Percentiles rank a stretch among this genome's conserved stretches.
Evolutionary conservation across 2,797 vertebrate species (phyloP).

Genomic region (Acanthurus leucopareius): DNA sequence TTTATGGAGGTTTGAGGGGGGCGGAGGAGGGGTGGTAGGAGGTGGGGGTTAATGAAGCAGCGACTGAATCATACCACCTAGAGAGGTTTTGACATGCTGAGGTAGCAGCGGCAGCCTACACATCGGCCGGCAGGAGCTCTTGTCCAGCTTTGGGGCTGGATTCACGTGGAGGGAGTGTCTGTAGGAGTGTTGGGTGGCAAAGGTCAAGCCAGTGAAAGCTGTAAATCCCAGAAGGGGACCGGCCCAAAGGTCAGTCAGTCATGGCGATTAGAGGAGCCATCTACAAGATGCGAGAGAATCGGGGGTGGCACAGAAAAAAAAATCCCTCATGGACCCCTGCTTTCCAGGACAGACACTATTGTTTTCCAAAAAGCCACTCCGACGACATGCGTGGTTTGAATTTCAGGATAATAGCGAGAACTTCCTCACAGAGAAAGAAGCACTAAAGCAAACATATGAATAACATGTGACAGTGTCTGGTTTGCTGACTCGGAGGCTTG

Average conservation of each 20-base stretch:
- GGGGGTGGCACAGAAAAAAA: slow-evolving; percentile 72
- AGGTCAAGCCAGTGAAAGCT: slow-evolving; percentile 85
- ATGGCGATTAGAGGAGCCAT: slow-evolving; percentile 79
- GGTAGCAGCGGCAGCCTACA: slow-evolving; percentile 70
- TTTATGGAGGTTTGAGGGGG: slow-evolving; percentile 66
- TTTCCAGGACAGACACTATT: slow-evolving; percentile 74
- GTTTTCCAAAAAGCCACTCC: slow-evolving; percentile 75
- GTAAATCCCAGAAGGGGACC: slow-evolving; percentile 83
- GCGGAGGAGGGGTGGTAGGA: slow-evolving; percentile 55
- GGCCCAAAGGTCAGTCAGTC: slow-evolving; percentile 83
- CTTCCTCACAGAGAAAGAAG: slow-evolving; percentile 67
- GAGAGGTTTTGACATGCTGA: slow-evolving; percentile 82
- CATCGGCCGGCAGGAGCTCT: slow-evolving; percentile 44
- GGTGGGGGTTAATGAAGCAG: slow-evolving; percentile 80
- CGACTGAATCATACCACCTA: slow-evolving; percentile 81
- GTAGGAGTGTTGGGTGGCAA: slow-evolving; percentile 77
- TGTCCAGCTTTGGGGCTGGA: slow-evolving; percentile 53
- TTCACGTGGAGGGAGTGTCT: slow-evolving; percentile 79
- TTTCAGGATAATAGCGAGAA: slow-evolving; percentile 68
- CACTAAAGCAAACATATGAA: slow-evolving; percentile 66
- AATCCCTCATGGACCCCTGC: slow-evolving; percentile 50
- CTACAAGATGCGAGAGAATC: slow-evolving; percentile 75
- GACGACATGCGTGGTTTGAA: slow-evolving; percentile 69
- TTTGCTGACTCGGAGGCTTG: slow-evolving; percentile 36
- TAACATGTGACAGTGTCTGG: slow-evolving; percentile 40